phyloP scores from a whole-genome alignment of 2,113 vertebrate genomes.

The Menidia beryllina region DNA sequence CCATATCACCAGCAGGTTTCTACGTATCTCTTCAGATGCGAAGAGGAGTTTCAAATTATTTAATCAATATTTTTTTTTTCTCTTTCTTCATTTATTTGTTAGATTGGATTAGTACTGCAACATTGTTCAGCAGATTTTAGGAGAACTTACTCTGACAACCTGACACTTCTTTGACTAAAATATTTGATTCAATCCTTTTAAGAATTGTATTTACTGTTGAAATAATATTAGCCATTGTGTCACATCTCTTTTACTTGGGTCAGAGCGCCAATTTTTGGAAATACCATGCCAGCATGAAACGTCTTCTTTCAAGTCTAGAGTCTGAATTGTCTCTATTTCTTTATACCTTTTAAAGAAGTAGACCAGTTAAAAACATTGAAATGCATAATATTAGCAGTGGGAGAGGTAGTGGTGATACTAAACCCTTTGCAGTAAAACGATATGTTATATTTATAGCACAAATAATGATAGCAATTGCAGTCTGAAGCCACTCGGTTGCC shows the following conservation, averaged over 20 bases:
- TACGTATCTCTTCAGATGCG: too few relatives aligned
- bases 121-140: slow-evolving; percentile 4
- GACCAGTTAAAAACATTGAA: not conserved
- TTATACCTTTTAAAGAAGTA: not conserved
- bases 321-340: slow-evolving; percentile 6
- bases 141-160: slow-evolving; percentile 17
- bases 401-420: not conserved
- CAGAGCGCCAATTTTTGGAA: slow-evolving; percentile 17
- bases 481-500: slow-evolving; percentile 55
- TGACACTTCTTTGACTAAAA: slow-evolving; percentile 40
- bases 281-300: slow-evolving; percentile 15
- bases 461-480: slow-evolving; percentile 33
- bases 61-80: too few relatives aligned
- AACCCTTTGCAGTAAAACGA: slow-evolving; percentile 3
- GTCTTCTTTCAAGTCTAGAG: not conserved
- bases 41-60: too few relatives aligned
- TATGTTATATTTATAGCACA: slow-evolving; percentile 5
- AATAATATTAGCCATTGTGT: slow-evolving; percentile 38
- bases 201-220: slow-evolving; percentile 38
- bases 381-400: not conserved
- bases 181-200: slow-evolving; percentile 35
- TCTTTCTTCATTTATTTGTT: too few relatives aligned
- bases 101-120: not conserved
- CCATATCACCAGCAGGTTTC: too few relatives aligned
- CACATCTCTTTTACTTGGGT: slow-evolving; percentile 30